Conservation (phyloP, 1,140 invertebrate species). For the Euglossa dilemma region DNA sequence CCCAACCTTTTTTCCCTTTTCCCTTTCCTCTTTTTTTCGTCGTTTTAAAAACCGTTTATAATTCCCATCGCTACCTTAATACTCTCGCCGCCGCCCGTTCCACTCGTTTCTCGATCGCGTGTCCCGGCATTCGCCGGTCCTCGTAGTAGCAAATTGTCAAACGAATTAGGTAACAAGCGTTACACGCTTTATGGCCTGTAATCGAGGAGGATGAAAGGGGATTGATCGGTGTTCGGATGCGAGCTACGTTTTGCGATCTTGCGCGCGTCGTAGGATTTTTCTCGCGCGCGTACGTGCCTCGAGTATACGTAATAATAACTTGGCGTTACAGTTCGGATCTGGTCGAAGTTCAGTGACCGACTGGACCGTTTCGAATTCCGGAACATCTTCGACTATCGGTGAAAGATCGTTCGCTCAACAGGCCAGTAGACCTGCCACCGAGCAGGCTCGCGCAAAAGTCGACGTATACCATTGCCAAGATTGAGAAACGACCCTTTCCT, state of each 20-base stretch:
- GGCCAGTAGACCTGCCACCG: conserved; percentile 22
- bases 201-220: no score
- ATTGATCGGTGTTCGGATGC: no score
- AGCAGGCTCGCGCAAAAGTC: conserved; percentile 23
- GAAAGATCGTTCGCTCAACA: conserved; percentile 34
- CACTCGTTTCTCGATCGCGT: conserved; percentile 19
- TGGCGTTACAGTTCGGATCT: no score
- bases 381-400: background rate
- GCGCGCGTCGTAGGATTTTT: no score
- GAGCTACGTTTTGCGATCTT: no score
- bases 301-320: background rate
- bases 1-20: background rate
- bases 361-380: background rate
- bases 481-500: conserved; percentile 37
- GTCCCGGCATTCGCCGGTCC: background rate
- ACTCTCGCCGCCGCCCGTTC: background rate
- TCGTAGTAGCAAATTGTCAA: background rate
- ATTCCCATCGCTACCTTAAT: conserved; percentile 48
- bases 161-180: background rate
- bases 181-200: background rate
- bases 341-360: background rate
- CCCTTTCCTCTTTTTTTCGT: conserved; percentile 12
- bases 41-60: conserved; percentile 43
- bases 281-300: no score
- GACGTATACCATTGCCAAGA: background rate